Evolutionary conservation across 2,888 invertebrate genomes (phyloP), one percentile per base, ranked within the genome.

Genomic region (Capitulum mitella): DNA sequence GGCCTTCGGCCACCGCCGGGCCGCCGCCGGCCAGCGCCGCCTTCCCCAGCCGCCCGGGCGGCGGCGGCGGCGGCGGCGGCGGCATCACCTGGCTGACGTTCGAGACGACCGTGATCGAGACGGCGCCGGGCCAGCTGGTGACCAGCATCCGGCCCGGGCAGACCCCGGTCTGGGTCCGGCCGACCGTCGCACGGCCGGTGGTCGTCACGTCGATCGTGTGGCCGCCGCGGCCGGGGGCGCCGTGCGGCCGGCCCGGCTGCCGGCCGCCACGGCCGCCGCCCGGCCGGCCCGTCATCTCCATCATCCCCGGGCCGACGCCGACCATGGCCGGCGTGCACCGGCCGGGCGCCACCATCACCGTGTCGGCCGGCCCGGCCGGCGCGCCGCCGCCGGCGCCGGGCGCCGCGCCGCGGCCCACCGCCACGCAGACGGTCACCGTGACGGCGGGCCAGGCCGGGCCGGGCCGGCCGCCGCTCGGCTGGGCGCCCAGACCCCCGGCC

Each of bases 271-370:
- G 70, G 40, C 70, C 70, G 22, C 22, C 40, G 26, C 70, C 40
- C 70, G 70, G 70, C 40, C 70, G 37, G 6, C 70, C 70, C 8
- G 37, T 40, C 26, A 40, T 70, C 70, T 40, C 70, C 70, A 70
- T 70, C 70, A 70, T 70, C 37, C 26, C 70, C 26, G 70, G 70
- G 0, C 70, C 70, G 37, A 70, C 70, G 37, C 70, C 70, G 70
- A 70, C 70, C 29, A 29, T 70, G 37, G 14, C 70, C 8, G 70
- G 70, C 22, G 70, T 70, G 37, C 70, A 70, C 70, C 37, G 40
- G 26, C 70, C 70, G 10, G 70, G 70, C 37, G 40, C 37, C 37
- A 70, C 70, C 37, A 19, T 70, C 70, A 70, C 70, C 10, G 26
- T 70, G 40, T 70, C 40, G 40, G 6, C 70, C 8, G 70, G 10